A percentile compares a stretch with the other conserved stretches of the same genome.
Conservation (phyloP, 2,113 vertebrate genomes). For the Prionailurus bengalensis region DNA sequence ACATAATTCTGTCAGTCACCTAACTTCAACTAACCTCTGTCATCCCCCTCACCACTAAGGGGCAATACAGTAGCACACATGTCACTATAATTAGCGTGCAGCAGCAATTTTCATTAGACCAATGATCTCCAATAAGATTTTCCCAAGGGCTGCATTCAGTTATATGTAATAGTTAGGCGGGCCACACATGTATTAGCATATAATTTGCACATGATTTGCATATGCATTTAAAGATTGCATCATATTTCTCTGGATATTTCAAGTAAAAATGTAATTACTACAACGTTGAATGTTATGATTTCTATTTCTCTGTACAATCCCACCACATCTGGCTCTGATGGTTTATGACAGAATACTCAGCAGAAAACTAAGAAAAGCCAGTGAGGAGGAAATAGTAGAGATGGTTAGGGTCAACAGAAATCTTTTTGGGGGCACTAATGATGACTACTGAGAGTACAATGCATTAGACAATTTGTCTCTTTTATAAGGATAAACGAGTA, state of each 20-base stretch:
- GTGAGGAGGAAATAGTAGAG: background rate
- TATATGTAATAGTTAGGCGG: constrained; percentile 80
- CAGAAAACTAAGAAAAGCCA: constrained; percentile 4
- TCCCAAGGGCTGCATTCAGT: constrained; percentile 82
- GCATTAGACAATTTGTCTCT: constrained; percentile 29
- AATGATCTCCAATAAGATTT: constrained; percentile 83
- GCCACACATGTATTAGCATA: constrained; percentile 80
- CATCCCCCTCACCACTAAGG: constrained; percentile 76
- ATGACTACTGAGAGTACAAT: constrained; percentile 6
- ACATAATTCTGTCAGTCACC: constrained; percentile 56
- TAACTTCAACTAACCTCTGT: constrained; percentile 70
- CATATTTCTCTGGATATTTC: constrained; percentile 74
- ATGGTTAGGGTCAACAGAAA: constrained; percentile 44
- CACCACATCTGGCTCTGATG: constrained; percentile 47
- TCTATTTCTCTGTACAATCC: constrained; percentile 42
- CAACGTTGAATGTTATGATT: constrained; percentile 55
- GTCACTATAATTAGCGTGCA: constrained; percentile 76
- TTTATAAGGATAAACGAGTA: constrained; percentile 61
- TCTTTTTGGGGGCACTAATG: constrained; percentile 18
- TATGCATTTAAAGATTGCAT: constrained; percentile 76
- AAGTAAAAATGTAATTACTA: constrained; percentile 68
- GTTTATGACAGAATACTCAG: constrained; percentile 3
- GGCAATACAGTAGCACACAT: constrained; percentile 80
- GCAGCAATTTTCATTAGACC: constrained; percentile 83
- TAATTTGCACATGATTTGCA: constrained; percentile 82